Percentiles rank a stretch among this genome's conserved stretches.
Conservation (phyloP, 2,797 vertebrate genomes). For the Thripadectes ignobilis region DNA sequence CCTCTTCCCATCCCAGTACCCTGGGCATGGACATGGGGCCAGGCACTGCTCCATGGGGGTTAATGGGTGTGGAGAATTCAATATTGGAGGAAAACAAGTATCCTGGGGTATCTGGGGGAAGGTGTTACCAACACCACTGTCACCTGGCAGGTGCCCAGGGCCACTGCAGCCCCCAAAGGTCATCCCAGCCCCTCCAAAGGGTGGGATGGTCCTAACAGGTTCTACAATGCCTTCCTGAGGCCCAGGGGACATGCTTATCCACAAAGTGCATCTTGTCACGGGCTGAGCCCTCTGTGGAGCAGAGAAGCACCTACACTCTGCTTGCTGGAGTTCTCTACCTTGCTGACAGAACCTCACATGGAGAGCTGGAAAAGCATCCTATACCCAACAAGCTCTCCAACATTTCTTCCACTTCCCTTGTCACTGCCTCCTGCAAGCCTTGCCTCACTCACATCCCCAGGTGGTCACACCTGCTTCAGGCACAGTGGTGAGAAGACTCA, state of each 20-base stretch:
- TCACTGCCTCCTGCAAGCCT: background rate
- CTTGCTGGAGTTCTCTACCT: background rate
- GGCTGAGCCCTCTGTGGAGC: background rate
- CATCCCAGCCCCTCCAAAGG: background rate
- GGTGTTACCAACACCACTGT: background rate
- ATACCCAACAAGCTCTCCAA: background rate
- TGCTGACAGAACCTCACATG: background rate
- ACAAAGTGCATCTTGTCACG: background rate
- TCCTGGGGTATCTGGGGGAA: no score
- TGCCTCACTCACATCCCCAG: fast-evolving
- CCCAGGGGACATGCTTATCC: background rate
- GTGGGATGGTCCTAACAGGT: background rate
- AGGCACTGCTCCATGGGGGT: background rate
- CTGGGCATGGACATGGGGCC: fast-evolving
- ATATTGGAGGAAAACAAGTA: background rate
- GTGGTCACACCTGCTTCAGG: background rate
- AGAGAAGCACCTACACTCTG: background rate
- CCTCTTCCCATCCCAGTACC: background rate
- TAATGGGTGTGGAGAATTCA: background rate
- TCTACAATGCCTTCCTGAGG: background rate
- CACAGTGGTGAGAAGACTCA: fast-evolving
- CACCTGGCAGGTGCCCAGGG: background rate
- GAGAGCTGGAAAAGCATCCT: background rate
- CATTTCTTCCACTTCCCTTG: background rate
- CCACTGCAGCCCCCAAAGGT: background rate